These are phyloP conservation scores for Allophyes oxyacanthae DNA, from an alignment of 2,888 invertebrate genomes.

Conservation along the genomic window DNA sequence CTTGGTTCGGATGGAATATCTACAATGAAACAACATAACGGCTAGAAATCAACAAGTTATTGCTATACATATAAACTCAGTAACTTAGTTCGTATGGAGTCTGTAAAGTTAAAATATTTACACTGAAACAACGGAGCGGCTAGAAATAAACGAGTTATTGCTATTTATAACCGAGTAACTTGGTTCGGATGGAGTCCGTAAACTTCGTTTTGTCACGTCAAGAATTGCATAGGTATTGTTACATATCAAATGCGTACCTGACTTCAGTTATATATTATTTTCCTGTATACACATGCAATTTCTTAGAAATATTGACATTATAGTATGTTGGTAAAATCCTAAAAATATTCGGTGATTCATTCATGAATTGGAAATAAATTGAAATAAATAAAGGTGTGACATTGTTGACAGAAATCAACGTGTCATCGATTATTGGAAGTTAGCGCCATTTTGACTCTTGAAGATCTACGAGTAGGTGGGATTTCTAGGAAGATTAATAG, in stretches of 20 bases:
- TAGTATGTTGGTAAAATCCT: constrained; percentile 25
- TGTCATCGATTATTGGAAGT: constrained; percentile 3
- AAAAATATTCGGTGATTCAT: constrained; percentile 42
- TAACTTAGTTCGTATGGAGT: no score
- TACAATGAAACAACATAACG: no score
- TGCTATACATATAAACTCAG: no score
- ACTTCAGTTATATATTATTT: constrained; percentile 28
- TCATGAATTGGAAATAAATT: no score
- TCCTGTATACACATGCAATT: constrained; percentile 32
- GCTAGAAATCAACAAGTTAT: no score
- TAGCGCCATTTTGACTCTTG: constrained; percentile 4
- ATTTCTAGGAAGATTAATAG: constrained; percentile 16
- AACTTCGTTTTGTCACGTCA: no score
- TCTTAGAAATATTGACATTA: constrained; percentile 33
- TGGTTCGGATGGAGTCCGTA: no score
- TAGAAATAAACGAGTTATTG: no score
- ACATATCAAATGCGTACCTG: constrained; percentile 3
- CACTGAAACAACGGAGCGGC: no score
- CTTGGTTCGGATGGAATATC: no score
- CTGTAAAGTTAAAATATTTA: no score
- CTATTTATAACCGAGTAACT: no score
- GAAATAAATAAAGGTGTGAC: constrained; percentile 14
- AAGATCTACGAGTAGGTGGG: neutral
- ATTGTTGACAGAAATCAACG: constrained; percentile 6
- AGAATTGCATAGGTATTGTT: neutral